phyloP scores from a whole-genome alignment of 2,113 vertebrate species.

The Silurus glanis region DNA sequence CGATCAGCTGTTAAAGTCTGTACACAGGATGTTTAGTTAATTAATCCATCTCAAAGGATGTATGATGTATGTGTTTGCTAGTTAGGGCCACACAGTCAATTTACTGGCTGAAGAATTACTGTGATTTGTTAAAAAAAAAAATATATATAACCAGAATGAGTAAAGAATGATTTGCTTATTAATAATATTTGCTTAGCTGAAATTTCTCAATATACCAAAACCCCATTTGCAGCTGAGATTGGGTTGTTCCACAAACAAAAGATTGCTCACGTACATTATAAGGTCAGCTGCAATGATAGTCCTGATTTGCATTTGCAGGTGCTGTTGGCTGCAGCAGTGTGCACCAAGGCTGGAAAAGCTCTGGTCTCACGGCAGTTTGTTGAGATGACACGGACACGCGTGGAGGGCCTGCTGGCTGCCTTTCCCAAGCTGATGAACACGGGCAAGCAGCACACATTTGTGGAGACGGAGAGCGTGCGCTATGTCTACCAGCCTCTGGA shows the following conservation, averaged over 20 bases:
- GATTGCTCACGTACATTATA: background rate
- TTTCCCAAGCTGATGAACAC: slow-evolving; percentile 91
- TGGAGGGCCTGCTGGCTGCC: slow-evolving; percentile 84
- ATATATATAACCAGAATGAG: background rate
- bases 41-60: background rate
- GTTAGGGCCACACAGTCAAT: background rate
- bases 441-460: slow-evolving; percentile 87
- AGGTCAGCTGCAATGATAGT: background rate
- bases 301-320: slow-evolving; percentile 67
- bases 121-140: background rate
- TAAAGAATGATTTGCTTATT: background rate
- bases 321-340: slow-evolving; percentile 87
- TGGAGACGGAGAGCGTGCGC: slow-evolving; percentile 87
- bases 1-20: background rate
- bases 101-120: background rate
- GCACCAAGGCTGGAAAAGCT: slow-evolving; percentile 88
- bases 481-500: slow-evolving; percentile 91
- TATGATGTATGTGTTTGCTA: background rate
- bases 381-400: slow-evolving; percentile 87
- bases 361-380: slow-evolving; percentile 89
- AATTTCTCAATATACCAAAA: background rate
- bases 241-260: background rate
- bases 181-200: background rate
- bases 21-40: background rate
- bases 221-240: background rate